Percentiles rank a stretch among this genome's conserved stretches.
phyloP scores from a whole-genome alignment of 2,797 vertebrate genomes.

The Euthynnus affinis region DNA sequence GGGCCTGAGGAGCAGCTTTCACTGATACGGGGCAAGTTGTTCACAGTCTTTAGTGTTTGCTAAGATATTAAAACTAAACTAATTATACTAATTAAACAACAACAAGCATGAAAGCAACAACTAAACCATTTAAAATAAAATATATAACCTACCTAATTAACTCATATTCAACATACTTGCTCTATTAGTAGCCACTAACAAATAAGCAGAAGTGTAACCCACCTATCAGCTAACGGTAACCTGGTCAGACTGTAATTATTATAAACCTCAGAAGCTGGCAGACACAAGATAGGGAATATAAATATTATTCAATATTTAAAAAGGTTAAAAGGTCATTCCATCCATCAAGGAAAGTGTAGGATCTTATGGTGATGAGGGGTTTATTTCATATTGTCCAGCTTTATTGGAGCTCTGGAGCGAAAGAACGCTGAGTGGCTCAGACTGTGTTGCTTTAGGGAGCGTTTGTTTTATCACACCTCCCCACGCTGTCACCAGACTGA shows the following conservation, averaged over 20 bases:
- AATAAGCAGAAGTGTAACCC: no score
- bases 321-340: no score
- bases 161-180: no score
- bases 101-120: neutral
- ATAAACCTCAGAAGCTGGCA: no score
- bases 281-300: neutral
- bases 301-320: no score
- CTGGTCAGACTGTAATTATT: no score
- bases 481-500: constrained; percentile 56
- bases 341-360: neutral
- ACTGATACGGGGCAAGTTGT: no score
- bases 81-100: fast-evolving
- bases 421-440: neutral
- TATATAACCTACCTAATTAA: no score
- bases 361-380: neutral
- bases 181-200: no score
- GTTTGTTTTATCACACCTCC: constrained; percentile 61
- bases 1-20: no score
- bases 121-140: neutral
- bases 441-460: constrained; percentile 16
- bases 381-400: neutral
- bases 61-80: neutral
- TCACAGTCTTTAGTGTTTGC: neutral
- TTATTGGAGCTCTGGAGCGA: neutral
- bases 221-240: no score